Evolutionary conservation across 2,888 invertebrate genomes (phyloP), one percentile per base, ranked within the genome.

Genomic region (Aricia artaxerxes): DNA sequence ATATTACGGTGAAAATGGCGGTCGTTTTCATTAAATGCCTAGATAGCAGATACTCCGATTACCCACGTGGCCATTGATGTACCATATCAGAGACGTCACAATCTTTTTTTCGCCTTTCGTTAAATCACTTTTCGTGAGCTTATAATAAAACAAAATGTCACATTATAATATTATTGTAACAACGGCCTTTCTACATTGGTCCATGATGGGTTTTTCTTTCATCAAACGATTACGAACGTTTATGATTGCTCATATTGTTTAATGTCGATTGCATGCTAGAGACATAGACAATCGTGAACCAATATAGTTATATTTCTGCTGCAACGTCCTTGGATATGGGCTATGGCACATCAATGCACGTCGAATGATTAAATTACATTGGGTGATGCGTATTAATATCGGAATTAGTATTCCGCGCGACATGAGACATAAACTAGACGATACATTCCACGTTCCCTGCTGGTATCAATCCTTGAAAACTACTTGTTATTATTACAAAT

Each of bases 311-410:
- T 16, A 13, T 57, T 31, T 64, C 2, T 64, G 24, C 4, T 64
- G 64, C 64, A 4, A 24, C 64, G 64, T 64, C 64, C 24, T 11
- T 31, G 11, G 24, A 24, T 24, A 24, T 0, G 9, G 24, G 24
- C 24, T 64, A 64, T 31, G 64, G 35, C 35, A 69, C 4, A 81
- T 82, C 79, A 40, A 24, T 6, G 11, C 73, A 44, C 38, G 38
- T 73, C 44, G 40, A 64, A 64, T 69, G 73, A 73, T 73, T 73
- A 44, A 73, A 73, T 73, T 73, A 73, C 73, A 44, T 16, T 24
- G 73, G 44, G 9, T 44, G 69, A 13, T 69, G 69, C 69, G 35
- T 69, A 69, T 69, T 35, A 35, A 69, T 40, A 73, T 40, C n/a
- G 11, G 44, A 73, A 73, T 73, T 73, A 73, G 40, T 73, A 73